Evolutionary conservation across 1,140 invertebrate species (phyloP).

Genomic region (Trachymyrmex cornetzi): DNA sequence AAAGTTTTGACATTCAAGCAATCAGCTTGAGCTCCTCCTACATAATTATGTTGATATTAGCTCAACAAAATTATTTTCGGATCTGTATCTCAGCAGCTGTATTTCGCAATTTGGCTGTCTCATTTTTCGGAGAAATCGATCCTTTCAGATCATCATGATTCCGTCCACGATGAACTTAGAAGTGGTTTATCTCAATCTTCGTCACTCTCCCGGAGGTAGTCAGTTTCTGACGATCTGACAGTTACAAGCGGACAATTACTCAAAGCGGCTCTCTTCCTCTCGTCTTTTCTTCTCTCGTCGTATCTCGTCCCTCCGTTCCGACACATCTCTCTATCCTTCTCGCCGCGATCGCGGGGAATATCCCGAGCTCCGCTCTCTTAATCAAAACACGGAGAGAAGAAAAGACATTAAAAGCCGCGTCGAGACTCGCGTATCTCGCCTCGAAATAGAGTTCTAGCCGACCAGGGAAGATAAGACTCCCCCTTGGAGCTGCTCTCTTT

Average conservation of each 20-base stretch:
- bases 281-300: constrained; percentile 54
- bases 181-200: constrained; percentile 74
- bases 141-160: not conserved
- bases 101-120: not conserved
- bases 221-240: constrained; percentile 81
- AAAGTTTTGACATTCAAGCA: too few species aligned
- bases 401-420: constrained; percentile 85
- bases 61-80: too few species aligned
- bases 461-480: constrained; percentile 85
- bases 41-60: too few species aligned
- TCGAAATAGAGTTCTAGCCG: constrained; percentile 83
- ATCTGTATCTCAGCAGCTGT: too few species aligned
- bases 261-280: constrained; percentile 77
- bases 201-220: constrained; percentile 51
- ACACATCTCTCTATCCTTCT: constrained; percentile 20
- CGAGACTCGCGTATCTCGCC: constrained; percentile 80
- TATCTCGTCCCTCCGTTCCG: constrained; percentile 42
- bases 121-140: not conserved
- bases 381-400: constrained; percentile 84
- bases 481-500: constrained; percentile 77
- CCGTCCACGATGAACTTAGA: not conserved
- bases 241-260: constrained; percentile 84
- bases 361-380: constrained; percentile 78
- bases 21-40: too few species aligned
- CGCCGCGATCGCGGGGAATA: constrained; percentile 44